Base-by-base conservation (phyloP, 2,113 vertebrate species). In the Malurus alboscapulatus region DNA sequence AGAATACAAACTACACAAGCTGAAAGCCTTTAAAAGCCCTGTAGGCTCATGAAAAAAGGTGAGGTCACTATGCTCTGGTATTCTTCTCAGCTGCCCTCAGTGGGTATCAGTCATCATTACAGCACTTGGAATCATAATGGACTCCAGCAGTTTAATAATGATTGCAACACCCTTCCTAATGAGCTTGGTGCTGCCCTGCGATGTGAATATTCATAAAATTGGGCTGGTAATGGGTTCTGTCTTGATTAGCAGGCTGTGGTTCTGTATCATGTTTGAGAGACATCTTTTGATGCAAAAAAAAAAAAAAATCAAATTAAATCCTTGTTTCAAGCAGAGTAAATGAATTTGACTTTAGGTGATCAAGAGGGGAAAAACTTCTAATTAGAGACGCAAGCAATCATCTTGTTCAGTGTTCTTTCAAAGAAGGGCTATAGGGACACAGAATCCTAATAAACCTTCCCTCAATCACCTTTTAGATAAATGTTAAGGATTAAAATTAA, bases 301-400 rank as follows among this genome's bases (percentile, higher is more conserved):
- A 55, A 81, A 84, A 77, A 94, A 92, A 96, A 96, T 96, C 96
- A 97, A 98, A 97, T 98, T 97, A 98, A 97, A 97, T 95, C 95
- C 94, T 96, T 97, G 95, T 95, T 97, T 97, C 93, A 96, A 98
- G 97, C 97, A 91, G 90, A 97, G 97, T 97, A 98, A 98, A 97
- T 98, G 97, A 98, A 97, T 98, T 97, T 97, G 97, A 97, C 97
- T 98, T 97, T 96, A 97, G 96, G 96, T 97, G 97, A 98, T 97
- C 94, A 97, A 96, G 96, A 95, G 95, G 78, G 96, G 94, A 61
- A 96, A 97, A 97, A 96, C 96, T 97, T 97, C 97, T 98, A 97
- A 98, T 98, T 97, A 98, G 97, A 97, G 93, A 97, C 15, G 6
- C 55, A 96, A 80, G 96, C 93, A 94, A 95, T 97, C 94, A 96